phyloP scores from a whole-genome alignment of 2,113 vertebrate genomes.

The Tapirus terrestris region DNA sequence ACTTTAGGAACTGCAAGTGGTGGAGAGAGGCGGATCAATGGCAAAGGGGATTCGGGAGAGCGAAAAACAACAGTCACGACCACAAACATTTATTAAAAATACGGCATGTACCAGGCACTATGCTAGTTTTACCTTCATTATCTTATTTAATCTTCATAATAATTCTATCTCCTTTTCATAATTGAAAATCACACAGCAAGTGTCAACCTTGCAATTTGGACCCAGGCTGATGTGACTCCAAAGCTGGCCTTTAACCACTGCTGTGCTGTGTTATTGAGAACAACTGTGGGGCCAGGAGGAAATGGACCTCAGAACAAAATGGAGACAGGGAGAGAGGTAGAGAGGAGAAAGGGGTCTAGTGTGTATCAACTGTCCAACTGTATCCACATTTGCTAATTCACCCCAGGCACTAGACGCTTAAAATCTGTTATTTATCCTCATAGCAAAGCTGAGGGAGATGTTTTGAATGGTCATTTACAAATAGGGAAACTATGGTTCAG shows the following conservation, averaged over 20 bases:
- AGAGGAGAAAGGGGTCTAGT: not conserved
- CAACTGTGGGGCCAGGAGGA: rapidly evolving
- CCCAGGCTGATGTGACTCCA: not conserved
- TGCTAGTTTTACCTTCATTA: rapidly evolving
- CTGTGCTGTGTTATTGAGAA: too few relatives aligned
- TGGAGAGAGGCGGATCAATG: too few relatives aligned
- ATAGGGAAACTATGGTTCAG: not conserved
- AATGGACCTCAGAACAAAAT: rapidly evolving
- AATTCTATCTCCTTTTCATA: not conserved
- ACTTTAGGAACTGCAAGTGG: too few relatives aligned
- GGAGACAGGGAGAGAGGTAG: not conserved
- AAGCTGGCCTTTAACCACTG: rapidly evolving
- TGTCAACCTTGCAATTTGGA: not conserved
- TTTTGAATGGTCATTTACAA: not conserved
- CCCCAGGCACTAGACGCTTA: too few relatives aligned
- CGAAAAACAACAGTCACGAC: rapidly evolving
- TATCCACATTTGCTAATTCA: too few relatives aligned
- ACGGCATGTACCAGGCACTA: rapidly evolving
- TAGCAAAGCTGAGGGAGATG: not conserved
- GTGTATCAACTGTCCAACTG: too few relatives aligned
- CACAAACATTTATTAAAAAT: not conserved
- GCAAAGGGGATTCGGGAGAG: not conserved
- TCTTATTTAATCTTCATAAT: not conserved
- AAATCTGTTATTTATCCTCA: too few relatives aligned
- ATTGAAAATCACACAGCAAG: rapidly evolving